Evolutionary conservation across 1,140 invertebrate genomes (phyloP), one percentile per base, ranked within the genome.

Genomic region (Zelostemma sp.): DNA sequence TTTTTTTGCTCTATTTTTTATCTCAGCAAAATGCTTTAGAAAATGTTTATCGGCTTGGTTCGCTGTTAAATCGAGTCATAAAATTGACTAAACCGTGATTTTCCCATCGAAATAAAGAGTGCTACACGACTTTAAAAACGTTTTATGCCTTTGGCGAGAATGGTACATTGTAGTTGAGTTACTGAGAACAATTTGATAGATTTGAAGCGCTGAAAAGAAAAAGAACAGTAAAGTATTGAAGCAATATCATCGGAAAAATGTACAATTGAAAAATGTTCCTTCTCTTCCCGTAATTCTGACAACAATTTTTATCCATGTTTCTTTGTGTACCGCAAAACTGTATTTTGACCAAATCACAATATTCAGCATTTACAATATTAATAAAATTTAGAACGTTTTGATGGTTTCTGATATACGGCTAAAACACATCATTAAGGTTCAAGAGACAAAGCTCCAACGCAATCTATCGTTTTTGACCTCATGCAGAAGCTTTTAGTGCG

Each of bases 401-500:
- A n/a, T n/a, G n/a, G n/a, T n/a, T n/a, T n/a, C n/a, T n/a, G n/a
- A n/a, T n/a, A n/a, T n/a, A n/a, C n/a, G n/a, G n/a, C n/a, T n/a
- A n/a, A n/a, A n/a, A n/a, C n/a, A n/a, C n/a, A n/a, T n/a, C n/a
- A n/a, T n/a, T n/a, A n/a, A n/a, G n/a, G n/a, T n/a, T n/a, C n/a
- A n/a, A n/a, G n/a, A n/a, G n/a, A n/a, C n/a, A n/a, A n/a, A n/a
- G n/a, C n/a, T n/a, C n/a, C 35, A 38, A 3, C 35, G 12, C 35
- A 38, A n/a, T n/a, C 3, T n/a, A 11, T 38, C 9, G n/a, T 38
- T 14, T 38, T 67, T 9, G 46, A 60, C 43, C 49, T 60, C 60
- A 51, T 61, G 60, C 60, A 55, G 60, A 53, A 67, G 57, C 51
- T 43, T 67, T 59, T 59, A 50, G 56, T 60, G 21, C 60, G 40